A percentile compares a stretch with the other conserved stretches of the same genome.
phyloP scores from a whole-genome alignment of 2,113 vertebrate species.

The Chaetodon auriga region DNA sequence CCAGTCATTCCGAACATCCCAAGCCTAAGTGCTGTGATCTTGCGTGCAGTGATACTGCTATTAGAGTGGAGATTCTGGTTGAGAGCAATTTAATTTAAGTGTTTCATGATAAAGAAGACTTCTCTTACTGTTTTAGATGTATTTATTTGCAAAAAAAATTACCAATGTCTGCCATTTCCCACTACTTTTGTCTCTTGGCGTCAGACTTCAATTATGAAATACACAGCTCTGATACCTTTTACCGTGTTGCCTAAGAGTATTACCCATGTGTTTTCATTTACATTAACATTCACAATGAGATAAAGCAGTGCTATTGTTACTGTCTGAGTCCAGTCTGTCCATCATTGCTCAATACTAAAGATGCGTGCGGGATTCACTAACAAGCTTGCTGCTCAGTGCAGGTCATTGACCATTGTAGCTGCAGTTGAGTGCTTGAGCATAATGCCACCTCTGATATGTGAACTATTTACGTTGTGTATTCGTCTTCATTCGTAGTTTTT shows the following conservation, averaged over 20 bases:
- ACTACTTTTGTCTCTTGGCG: neutral
- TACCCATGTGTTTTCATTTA: neutral
- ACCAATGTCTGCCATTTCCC: neutral
- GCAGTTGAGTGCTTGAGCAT: slow-evolving; percentile 63
- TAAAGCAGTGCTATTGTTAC: neutral
- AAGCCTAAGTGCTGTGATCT: neutral
- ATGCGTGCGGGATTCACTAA: slow-evolving; percentile 37
- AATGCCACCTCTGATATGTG: slow-evolving; percentile 52
- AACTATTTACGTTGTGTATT: slow-evolving; percentile 43
- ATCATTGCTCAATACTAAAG: neutral
- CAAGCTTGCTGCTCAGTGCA: slow-evolving; percentile 27
- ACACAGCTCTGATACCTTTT: neutral
- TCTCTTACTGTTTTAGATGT: neutral
- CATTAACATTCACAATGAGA: neutral
- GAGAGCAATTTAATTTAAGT: neutral
- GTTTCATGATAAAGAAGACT: neutral
- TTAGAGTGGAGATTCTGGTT: neutral
- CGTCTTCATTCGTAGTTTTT: slow-evolving; percentile 41
- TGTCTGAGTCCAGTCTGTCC: slow-evolving; percentile 1
- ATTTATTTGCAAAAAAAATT: neutral
- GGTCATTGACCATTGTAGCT: slow-evolving; percentile 52
- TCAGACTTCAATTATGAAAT: neutral
- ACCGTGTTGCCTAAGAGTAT: neutral
- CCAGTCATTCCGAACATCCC: slow-evolving; percentile 6
- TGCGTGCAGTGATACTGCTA: neutral